These are phyloP conservation scores for Bubo bubo DNA, from an alignment of 2,113 vertebrate species.

Conservation along the genomic window DNA sequence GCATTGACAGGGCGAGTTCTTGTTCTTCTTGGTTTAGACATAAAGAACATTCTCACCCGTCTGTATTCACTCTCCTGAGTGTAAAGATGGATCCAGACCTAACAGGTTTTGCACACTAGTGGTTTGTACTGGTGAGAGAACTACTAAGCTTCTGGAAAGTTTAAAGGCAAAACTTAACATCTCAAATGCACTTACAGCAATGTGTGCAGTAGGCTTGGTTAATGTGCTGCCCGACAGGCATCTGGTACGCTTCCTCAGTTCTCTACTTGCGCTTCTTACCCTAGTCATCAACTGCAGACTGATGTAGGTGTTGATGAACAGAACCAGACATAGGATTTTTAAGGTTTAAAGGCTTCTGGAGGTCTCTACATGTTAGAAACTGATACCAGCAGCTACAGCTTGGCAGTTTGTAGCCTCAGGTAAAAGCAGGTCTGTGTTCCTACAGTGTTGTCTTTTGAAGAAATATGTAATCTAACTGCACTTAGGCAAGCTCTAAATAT, in stretches of 20 bases:
- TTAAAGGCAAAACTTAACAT: not conserved
- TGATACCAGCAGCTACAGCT: not conserved
- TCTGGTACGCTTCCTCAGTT: not conserved
- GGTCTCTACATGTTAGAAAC: not conserved
- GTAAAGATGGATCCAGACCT: not conserved
- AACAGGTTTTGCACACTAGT: not conserved
- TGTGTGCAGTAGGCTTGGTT: not conserved
- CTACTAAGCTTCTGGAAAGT: not conserved
- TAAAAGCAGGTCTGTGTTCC: not conserved
- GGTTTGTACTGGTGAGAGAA: not conserved
- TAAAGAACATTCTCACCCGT: not conserved
- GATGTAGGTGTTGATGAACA: not conserved
- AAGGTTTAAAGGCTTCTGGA: not conserved
- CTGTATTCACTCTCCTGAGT: not conserved
- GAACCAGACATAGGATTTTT: not conserved
- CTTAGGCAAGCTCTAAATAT: not conserved
- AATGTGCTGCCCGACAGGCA: not conserved
- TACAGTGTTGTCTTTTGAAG: not conserved
- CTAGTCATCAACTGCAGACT: not conserved
- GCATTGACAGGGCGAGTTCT: not conserved
- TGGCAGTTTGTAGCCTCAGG: not conserved
- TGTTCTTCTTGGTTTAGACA: not conserved
- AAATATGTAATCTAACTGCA: not conserved
- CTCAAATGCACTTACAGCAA: not conserved
- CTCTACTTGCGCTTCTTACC: not conserved